Conservation (phyloP, 1,140 invertebrate species). For the Parasteatoda tepidariorum region DNA sequence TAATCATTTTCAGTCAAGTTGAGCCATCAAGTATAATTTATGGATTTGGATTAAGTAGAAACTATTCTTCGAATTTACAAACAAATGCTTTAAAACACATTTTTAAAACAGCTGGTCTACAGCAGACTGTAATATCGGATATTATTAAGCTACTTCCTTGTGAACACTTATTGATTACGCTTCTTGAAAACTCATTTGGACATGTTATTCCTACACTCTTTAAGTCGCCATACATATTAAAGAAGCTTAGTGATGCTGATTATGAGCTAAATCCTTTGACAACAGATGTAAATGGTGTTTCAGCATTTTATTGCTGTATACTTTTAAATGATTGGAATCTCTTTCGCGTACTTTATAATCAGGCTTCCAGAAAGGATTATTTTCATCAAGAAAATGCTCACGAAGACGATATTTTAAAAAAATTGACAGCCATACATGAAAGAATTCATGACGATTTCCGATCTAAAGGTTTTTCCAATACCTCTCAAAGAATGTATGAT, state of each 20-base stretch:
- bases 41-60: background rate
- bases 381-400: background rate
- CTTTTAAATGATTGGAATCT: background rate
- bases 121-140: background rate
- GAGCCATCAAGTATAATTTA: background rate
- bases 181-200: background rate
- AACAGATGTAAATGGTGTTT: background rate
- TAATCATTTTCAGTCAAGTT: background rate
- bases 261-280: background rate
- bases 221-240: background rate
- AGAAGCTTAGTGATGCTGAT: background rate
- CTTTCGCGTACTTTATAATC: background rate
- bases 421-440: too few species aligned
- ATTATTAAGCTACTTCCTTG: background rate
- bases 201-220: background rate
- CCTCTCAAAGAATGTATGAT: background rate
- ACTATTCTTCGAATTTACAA: background rate
- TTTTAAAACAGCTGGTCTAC: background rate
- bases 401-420: too few species aligned
- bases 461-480: background rate
- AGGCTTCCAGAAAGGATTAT: background rate
- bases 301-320: conserved; percentile 13
- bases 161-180: background rate
- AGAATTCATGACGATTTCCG: too few species aligned
- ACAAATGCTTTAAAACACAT: background rate